Evolutionary conservation across 2,113 vertebrate genomes (phyloP).

Genomic region (Myocastor coypus): DNA sequence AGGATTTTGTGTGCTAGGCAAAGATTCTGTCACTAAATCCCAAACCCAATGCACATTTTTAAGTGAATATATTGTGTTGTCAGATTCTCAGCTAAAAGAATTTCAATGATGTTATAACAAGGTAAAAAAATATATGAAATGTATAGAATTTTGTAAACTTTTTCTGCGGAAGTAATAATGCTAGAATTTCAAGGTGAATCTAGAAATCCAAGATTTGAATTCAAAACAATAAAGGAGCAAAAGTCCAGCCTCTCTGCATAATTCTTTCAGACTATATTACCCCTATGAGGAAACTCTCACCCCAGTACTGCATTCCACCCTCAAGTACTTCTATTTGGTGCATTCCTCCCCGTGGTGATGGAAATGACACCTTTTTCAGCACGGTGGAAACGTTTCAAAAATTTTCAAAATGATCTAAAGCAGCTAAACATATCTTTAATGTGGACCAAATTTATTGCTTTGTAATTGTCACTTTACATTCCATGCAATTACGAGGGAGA

Average conservation of each 20-base stretch:
- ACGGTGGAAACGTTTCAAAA: slow-evolving; percentile 38
- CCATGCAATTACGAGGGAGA: slow-evolving; percentile 47
- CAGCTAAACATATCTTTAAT: slow-evolving; percentile 61
- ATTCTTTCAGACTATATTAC: neutral
- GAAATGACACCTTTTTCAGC: slow-evolving; percentile 37
- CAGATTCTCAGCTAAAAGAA: neutral
- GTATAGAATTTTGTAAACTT: neutral
- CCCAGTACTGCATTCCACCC: neutral
- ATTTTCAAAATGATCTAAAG: slow-evolving; percentile 60
- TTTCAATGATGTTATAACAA: neutral
- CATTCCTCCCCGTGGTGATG: neutral
- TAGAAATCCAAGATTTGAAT: slow-evolving; percentile 25
- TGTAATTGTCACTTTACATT: slow-evolving; percentile 70
- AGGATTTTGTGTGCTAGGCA: neutral
- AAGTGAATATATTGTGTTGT: neutral
- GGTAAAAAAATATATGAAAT: neutral
- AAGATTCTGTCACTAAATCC: neutral
- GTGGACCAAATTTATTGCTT: slow-evolving; percentile 71
- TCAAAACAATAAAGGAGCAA: neutral
- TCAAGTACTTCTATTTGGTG: neutral
- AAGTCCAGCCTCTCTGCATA: neutral
- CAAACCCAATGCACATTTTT: neutral
- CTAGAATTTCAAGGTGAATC: slow-evolving; percentile 3
- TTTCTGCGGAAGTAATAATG: neutral
- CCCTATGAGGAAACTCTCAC: neutral